These are phyloP conservation scores for Zophobas morio DNA, from an alignment of 1,140 invertebrate genomes.

Conservation along the genomic window DNA sequence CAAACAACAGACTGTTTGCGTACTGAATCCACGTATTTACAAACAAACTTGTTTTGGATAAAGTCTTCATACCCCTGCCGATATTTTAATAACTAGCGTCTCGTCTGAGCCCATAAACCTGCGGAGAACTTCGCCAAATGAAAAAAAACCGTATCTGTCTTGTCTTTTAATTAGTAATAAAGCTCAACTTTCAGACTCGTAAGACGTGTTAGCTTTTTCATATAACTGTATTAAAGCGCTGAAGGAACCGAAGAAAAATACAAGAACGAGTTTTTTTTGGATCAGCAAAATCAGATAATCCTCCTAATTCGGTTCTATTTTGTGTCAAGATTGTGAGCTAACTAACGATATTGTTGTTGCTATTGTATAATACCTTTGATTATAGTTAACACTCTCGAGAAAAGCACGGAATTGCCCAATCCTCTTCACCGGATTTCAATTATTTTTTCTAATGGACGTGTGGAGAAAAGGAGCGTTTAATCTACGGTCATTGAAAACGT, in stretches of 20 bases:
- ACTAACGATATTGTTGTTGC: constrained; percentile 32
- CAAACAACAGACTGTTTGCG: neutral
- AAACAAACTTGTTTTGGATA: too few relatives aligned
- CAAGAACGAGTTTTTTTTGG: constrained; percentile 13
- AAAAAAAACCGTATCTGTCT: neutral
- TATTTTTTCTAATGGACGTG: neutral
- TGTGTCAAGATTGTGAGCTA: constrained; percentile 24
- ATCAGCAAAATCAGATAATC: constrained; percentile 30
- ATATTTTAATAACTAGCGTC: too few relatives aligned
- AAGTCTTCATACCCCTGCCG: too few relatives aligned
- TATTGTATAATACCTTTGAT: constrained; percentile 8
- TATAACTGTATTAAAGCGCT: constrained; percentile 15
- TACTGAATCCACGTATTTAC: too few relatives aligned
- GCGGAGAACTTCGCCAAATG: too few relatives aligned
- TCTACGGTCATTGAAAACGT: too few relatives aligned
- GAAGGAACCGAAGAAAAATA: constrained; percentile 22
- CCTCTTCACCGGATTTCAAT: neutral
- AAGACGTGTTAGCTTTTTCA: constrained; percentile 15
- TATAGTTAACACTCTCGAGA: neutral
- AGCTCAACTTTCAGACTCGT: neutral
- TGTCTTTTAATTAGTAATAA: constrained; percentile 35
- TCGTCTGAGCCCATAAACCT: too few relatives aligned
- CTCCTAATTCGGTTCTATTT: constrained; percentile 17
- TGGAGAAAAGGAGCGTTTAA: too few relatives aligned
- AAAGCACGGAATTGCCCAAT: neutral